Conservation (phyloP, 2,888 invertebrate species). For the Pseudanteris insignis region DNA sequence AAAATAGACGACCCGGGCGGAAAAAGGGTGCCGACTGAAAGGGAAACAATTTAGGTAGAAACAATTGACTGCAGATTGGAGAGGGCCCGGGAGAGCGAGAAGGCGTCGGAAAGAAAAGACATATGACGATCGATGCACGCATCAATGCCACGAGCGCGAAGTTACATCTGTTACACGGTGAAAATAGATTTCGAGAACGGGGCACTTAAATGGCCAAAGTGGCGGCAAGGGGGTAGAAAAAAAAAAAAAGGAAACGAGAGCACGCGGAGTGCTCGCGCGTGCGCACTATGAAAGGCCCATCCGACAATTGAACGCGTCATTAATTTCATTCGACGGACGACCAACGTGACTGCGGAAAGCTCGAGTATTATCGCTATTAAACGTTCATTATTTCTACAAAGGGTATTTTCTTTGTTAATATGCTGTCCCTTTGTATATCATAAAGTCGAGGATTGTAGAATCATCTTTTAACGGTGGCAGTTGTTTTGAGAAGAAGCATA, state of each 20-base stretch:
- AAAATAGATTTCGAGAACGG: constrained; percentile 60
- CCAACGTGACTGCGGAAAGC: no score
- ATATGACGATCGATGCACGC: constrained; percentile 62
- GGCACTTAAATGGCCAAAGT: constrained; percentile 31
- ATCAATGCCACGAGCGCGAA: constrained; percentile 56
- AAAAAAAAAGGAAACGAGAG: no score
- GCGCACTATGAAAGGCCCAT: no score
- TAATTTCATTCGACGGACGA: constrained; percentile 5
- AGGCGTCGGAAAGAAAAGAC: constrained; percentile 49
- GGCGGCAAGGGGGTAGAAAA: no score
- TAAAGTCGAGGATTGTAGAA: no score
- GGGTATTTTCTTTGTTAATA: no score
- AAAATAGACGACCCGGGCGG: constrained; percentile 59
- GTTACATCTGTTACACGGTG: constrained; percentile 64
- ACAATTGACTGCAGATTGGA: constrained; percentile 67
- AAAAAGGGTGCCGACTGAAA: constrained; percentile 65
- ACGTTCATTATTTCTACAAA: no score
- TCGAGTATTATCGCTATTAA: no score
- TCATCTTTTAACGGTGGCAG: no score
- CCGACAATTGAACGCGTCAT: constrained; percentile 2
- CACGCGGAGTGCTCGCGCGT: no score
- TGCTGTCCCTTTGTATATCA: no score
- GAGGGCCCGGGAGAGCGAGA: constrained; percentile 54
- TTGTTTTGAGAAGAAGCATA: no score
- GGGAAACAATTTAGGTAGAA: constrained; percentile 67